Percentiles rank a stretch among this genome's conserved stretches.
Evolutionary conservation across 2,888 invertebrate species (phyloP).

Genomic region (Lepidochrysops patricia): DNA sequence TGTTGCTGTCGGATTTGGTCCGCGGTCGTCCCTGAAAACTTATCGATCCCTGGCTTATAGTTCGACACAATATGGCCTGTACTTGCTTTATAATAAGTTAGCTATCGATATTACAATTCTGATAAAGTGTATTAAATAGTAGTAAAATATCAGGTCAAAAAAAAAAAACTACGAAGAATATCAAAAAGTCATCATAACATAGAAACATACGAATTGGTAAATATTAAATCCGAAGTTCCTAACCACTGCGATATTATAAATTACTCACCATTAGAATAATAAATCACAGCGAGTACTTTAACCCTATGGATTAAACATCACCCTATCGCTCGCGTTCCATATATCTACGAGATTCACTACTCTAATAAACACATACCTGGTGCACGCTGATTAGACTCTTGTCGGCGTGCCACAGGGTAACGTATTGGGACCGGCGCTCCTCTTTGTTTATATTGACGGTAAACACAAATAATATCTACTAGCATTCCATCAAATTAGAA

Average conservation of each 20-base stretch:
- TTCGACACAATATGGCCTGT: not conserved
- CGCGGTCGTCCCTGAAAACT: constrained; percentile 5
- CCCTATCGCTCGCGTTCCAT: not conserved
- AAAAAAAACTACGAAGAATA: no score
- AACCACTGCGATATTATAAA: not conserved
- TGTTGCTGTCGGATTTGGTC: constrained; percentile 20
- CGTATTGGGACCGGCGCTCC: not conserved
- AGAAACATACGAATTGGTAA: not conserved
- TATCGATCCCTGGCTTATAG: not conserved
- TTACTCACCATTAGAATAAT: not conserved
- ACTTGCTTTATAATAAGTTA: no score
- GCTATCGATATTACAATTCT: not conserved
- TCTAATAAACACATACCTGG: not conserved
- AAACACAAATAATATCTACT: not conserved
- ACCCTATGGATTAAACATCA: not conserved
- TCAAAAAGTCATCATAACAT: no score
- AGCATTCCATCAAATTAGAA: not conserved
- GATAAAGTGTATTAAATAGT: no score
- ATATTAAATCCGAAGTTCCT: not conserved
- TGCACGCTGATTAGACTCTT: not conserved
- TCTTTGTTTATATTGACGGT: not conserved
- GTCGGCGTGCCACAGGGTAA: not conserved
- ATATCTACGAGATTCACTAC: not conserved
- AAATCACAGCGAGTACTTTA: not conserved
- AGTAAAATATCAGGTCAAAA: no score